Evolutionary conservation across 2,113 vertebrate species (phyloP).

Genomic region (Pandion haliaetus): DNA sequence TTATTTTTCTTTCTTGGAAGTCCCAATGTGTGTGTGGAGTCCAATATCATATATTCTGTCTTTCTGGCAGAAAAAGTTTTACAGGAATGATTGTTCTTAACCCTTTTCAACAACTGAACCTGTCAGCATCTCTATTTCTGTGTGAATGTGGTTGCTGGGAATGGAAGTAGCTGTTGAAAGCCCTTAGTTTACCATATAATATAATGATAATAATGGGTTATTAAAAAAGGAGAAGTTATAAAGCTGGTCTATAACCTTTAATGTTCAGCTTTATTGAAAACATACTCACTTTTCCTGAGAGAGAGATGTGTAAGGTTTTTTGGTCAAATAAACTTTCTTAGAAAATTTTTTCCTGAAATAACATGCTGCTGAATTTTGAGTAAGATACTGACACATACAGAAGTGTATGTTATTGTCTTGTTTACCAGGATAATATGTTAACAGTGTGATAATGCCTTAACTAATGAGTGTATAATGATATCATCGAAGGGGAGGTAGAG

Average conservation of each 20-base stretch:
- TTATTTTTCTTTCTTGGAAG: constrained; percentile 39
- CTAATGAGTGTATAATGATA: not conserved
- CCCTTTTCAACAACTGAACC: not conserved
- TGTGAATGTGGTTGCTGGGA: not conserved
- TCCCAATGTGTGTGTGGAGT: not conserved
- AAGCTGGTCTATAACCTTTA: not conserved
- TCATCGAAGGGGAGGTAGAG: rapidly evolving
- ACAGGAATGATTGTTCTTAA: not conserved
- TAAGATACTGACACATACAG: not conserved
- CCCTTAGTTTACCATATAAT: not conserved
- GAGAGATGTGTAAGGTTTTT: not conserved
- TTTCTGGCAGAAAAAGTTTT: not conserved
- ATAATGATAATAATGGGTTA: not conserved
- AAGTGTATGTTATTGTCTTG: not conserved
- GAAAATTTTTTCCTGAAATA: not conserved
- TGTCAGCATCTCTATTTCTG: not conserved
- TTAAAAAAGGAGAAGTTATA: not conserved
- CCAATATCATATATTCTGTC: not conserved
- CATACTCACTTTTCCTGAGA: rapidly evolving
- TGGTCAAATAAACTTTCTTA: not conserved
- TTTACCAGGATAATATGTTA: not conserved
- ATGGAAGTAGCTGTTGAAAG: not conserved
- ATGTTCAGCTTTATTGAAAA: not conserved
- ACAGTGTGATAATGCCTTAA: not conserved
- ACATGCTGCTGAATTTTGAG: not conserved